Evolutionary conservation across 2,888 invertebrate genomes (phyloP).

Genomic region (Cantharis rufa): DNA sequence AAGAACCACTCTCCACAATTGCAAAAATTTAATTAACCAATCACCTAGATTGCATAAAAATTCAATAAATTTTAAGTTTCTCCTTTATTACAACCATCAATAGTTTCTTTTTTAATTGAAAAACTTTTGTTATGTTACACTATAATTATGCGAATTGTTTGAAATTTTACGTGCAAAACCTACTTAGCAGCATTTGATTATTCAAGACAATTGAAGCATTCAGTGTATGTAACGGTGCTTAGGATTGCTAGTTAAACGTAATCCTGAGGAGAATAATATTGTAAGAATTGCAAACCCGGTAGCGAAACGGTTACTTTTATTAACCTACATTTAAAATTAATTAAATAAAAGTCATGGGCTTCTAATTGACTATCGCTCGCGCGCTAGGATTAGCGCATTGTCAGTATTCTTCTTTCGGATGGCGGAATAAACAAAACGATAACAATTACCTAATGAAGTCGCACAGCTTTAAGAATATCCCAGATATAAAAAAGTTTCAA

Average conservation of each 20-base stretch:
- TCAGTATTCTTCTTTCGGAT: neutral
- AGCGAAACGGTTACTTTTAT: slow-evolving; percentile 21
- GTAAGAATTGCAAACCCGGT: slow-evolving; percentile 23
- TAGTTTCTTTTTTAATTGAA: neutral
- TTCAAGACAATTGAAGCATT: slow-evolving; percentile 10
- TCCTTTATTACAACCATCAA: neutral
- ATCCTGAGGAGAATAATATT: slow-evolving; percentile 9
- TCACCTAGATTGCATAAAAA: neutral
- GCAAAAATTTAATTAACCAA: neutral
- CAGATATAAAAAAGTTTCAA: neutral
- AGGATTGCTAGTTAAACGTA: slow-evolving; percentile 5
- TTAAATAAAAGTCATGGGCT: neutral
- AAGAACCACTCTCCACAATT: neutral
- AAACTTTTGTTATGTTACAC: neutral
- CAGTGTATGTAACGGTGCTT: slow-evolving; percentile 10
- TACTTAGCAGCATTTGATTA: slow-evolving; percentile 1
- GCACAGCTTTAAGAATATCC: neutral
- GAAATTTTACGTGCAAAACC: neutral
- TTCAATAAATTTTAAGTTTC: neutral
- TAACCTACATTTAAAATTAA: slow-evolving; percentile 24
- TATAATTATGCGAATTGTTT: neutral
- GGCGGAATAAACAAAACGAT: neutral
- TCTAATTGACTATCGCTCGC: neutral
- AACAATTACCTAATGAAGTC: neutral
- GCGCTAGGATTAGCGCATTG: neutral